Percentiles rank a stretch among this genome's conserved stretches.
Evolutionary conservation across 2,888 invertebrate genomes (phyloP).

Genomic region (Drosophila acutilabella): DNA sequence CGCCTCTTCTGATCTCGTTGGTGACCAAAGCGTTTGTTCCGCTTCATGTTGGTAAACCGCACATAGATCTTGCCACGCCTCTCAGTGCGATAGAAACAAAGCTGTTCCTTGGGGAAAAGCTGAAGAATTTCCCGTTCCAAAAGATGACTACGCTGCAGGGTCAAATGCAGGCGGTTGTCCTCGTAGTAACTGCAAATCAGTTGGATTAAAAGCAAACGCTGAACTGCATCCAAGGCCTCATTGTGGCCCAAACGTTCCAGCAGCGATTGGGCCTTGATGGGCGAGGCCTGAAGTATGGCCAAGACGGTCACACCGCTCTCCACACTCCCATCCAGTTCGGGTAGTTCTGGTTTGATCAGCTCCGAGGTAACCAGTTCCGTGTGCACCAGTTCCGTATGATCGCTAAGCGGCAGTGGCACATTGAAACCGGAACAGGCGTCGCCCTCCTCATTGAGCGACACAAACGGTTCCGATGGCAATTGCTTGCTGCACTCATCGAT

Average conservation of each 20-base stretch:
- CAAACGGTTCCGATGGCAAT: conserved; percentile 59
- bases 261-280: conserved; percentile 60
- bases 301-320: conserved; percentile 57
- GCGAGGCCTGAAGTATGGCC: conserved; percentile 69
- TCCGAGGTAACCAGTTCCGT: conserved; percentile 33
- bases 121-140: conserved; percentile 77
- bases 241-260: conserved; percentile 67
- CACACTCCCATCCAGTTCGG: conserved; percentile 33
- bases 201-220: conserved; percentile 74
- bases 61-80: conserved; percentile 81
- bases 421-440: conserved; percentile 35
- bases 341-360: conserved; percentile 42
- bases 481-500: conserved; percentile 48
- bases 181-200: conserved; percentile 79
- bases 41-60: conserved; percentile 81
- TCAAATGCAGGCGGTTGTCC: conserved; percentile 75
- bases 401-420: conserved; percentile 29
- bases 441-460: conserved; percentile 50
- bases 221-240: conserved; percentile 62
- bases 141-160: conserved; percentile 75
- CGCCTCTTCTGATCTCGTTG: conserved; percentile 60
- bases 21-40: conserved; percentile 62
- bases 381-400: conserved; percentile 40
- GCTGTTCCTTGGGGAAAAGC: conserved; percentile 74
- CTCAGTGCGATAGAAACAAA: conserved; percentile 80